Evolutionary conservation across 2,888 invertebrate genomes (phyloP).

Genomic region (Rhyacophila evoluta): DNA sequence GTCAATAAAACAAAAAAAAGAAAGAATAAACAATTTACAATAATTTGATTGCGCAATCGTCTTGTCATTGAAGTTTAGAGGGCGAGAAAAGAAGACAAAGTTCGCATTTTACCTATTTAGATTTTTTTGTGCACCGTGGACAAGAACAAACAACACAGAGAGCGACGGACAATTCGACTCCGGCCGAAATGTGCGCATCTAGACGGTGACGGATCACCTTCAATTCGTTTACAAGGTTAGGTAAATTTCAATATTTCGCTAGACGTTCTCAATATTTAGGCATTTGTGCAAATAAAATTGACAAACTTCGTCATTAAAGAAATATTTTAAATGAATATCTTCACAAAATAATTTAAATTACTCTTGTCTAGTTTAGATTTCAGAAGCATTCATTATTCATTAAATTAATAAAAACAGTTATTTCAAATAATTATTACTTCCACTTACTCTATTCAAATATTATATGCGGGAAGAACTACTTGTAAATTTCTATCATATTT

Average conservation of each 20-base stretch:
- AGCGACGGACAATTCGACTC: constrained; percentile 6
- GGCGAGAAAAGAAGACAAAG: neutral
- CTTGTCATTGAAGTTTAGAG: neutral
- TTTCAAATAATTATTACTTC: too few species aligned
- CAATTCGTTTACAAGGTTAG: constrained; percentile 14
- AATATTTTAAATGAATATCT: too few species aligned
- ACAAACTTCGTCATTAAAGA: neutral
- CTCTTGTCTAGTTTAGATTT: too few species aligned
- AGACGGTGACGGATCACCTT: constrained; percentile 17
- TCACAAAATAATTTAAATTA: too few species aligned
- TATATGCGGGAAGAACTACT: too few species aligned
- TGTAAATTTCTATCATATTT: too few species aligned
- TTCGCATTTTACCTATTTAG: neutral
- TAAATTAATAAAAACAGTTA: too few species aligned
- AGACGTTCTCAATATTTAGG: neutral
- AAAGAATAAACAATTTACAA: too few species aligned
- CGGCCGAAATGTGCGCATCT: constrained; percentile 1
- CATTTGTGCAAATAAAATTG: constrained; percentile 1
- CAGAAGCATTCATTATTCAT: too few species aligned
- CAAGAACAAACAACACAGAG: neutral
- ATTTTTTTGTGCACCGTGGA: neutral
- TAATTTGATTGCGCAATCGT: neutral
- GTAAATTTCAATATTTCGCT: neutral
- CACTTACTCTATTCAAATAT: too few species aligned
- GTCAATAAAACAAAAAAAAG: too few species aligned